Evolutionary conservation across 2,888 invertebrate genomes (phyloP).

Genomic region (Synanthedon tipuliformis): DNA sequence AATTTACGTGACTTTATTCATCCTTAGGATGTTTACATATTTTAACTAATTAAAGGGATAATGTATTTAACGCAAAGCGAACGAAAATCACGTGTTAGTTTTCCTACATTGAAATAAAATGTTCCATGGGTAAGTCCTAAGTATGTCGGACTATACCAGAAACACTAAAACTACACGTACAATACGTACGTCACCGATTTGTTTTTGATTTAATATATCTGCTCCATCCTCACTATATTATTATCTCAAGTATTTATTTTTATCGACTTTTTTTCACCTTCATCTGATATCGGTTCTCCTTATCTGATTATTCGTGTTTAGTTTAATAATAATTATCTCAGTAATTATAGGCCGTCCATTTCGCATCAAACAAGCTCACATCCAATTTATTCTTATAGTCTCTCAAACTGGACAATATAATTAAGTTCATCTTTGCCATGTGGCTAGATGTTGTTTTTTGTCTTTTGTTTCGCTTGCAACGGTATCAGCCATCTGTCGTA

Average conservation of each 20-base stretch:
- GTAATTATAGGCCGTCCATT: conserved; percentile 27
- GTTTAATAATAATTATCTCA: conserved; percentile 15
- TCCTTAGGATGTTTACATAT: not conserved
- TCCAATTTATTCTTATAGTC: conserved; percentile 19
- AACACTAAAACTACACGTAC: too few species aligned
- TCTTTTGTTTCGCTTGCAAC: conserved; percentile 32
- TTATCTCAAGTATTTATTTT: too few species aligned
- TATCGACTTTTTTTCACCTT: not conserved
- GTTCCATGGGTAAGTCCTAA: too few species aligned
- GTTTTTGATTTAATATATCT: too few species aligned
- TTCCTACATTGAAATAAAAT: too few species aligned
- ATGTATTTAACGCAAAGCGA: too few species aligned
- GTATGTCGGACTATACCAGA: too few species aligned
- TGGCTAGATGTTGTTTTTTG: conserved; percentile 17
- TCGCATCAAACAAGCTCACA: conserved; percentile 17
- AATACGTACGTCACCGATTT: too few species aligned
- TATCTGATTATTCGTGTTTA: not conserved
- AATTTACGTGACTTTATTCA: not conserved
- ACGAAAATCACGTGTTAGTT: too few species aligned
- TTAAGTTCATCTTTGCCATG: conserved; percentile 22
- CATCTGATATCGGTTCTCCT: not conserved
- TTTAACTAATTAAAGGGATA: too few species aligned
- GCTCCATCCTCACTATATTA: too few species aligned
- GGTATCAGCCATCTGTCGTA: conserved; percentile 41
- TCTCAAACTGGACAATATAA: conserved; percentile 18